Evolutionary conservation across 2,113 vertebrate species (phyloP), one percentile per base, ranked within the genome.

Genomic region (Canis aureus): DNA sequence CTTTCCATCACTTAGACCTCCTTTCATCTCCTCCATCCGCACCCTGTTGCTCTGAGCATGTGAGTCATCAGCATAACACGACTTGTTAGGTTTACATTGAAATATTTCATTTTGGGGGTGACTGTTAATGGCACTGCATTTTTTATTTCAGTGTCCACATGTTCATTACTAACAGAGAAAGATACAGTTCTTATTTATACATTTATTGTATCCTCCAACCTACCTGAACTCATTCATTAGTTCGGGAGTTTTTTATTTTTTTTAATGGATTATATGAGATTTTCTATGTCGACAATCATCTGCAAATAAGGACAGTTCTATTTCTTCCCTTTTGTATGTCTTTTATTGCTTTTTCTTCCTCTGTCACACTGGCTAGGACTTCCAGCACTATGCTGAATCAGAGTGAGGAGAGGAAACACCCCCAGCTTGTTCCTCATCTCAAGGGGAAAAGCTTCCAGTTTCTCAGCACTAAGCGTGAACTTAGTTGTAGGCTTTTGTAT

Each of bases 351-450:
- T 55, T 8, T 20, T 25, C 53, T 60, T 49, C 71, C 25, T 32
- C 7, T 5, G 9, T 15, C 2, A 1, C 62, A 7, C 2, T 32
- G 53, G 86, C 22, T 20, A 22, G 59, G 57, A 13, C 2, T 6
- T 32, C 53, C 15, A 17, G 8, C 35, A 1, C 27, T 0, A 1
- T 10, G 12, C 0, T 5, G 20, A 16, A 0, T 4, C 10, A 38
- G 1, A 6, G 11, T 1, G 38, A 5, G 8, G 10, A 8, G 27
- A 27, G 32, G 0, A 11, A 2, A 6, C 4, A 3, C 20, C 27
- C n/a, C 38, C 2, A 10, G 11, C 8, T 7, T 10, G 16, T 1
- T 35, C 25, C 73, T 71, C 19, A 29, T 11, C n/a, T 23, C 25
- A 1, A 11, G 25, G 49, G 10, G 38, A 55, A 51, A 53, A 11